Percentiles rank a stretch among this genome's conserved stretches.
Conservation (phyloP, 2,888 invertebrate species). For the Trichopria drosophilae region DNA sequence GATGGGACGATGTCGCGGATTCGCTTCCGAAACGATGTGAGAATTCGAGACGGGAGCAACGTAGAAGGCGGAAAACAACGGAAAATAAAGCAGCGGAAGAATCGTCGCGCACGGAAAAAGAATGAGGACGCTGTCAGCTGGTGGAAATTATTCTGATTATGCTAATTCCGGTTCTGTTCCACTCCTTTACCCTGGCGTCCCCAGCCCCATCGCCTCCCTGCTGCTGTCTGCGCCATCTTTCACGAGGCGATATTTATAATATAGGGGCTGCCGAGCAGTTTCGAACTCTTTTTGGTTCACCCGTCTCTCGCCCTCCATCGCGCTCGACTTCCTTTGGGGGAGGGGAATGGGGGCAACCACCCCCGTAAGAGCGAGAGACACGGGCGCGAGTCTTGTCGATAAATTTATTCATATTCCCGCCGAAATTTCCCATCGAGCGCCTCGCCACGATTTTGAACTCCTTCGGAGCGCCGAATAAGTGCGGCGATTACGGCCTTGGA, state of each 20-base stretch:
- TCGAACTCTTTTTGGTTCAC: slow-evolving; percentile 56
- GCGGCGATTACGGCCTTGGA: slow-evolving; percentile 23
- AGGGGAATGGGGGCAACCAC: slow-evolving; percentile 27
- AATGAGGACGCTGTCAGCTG: slow-evolving; percentile 66
- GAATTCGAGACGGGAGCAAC: slow-evolving; percentile 44
- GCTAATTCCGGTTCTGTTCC: slow-evolving; percentile 65
- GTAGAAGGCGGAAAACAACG: slow-evolving; percentile 53
- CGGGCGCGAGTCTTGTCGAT: slow-evolving; percentile 43
- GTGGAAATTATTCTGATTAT: slow-evolving; percentile 68
- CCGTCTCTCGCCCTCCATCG: slow-evolving; percentile 20
- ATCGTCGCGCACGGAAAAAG: slow-evolving; percentile 59
- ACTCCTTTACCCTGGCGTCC: slow-evolving; percentile 57
- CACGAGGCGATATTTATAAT: slow-evolving; percentile 57
- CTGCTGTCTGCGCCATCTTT: slow-evolving; percentile 60
- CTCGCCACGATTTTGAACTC: too few relatives aligned
- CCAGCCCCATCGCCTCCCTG: slow-evolving; percentile 51
- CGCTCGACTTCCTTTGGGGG: slow-evolving; percentile 32
- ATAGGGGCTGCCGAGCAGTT: slow-evolving; percentile 56
- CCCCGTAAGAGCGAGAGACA: slow-evolving; percentile 21
- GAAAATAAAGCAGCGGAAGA: slow-evolving; percentile 58
- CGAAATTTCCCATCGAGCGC: too few relatives aligned
- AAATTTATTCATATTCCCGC: slow-evolving; percentile 54
- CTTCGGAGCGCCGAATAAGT: slow-evolving; percentile 40
- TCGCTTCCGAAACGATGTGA: slow-evolving; percentile 41
- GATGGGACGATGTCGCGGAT: too few relatives aligned